phyloP scores from a whole-genome alignment of 1,140 invertebrate species.

The Ceratina japonica region DNA sequence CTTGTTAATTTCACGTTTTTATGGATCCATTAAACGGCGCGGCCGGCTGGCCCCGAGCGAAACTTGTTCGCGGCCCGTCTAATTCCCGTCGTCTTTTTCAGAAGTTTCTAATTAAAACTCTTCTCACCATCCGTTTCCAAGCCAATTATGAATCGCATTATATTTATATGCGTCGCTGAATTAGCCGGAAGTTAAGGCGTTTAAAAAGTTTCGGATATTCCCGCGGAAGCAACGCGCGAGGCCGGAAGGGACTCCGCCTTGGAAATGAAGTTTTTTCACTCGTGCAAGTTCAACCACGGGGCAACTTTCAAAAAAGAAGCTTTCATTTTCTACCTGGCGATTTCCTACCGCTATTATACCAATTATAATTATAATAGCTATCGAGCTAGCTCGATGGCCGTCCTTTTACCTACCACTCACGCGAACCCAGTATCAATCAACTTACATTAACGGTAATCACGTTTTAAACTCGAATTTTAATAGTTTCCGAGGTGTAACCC shows the following conservation, averaged over 20 bases:
- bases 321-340: neutral
- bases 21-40: neutral
- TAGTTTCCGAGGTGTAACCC: neutral
- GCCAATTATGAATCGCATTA: constrained; percentile 1
- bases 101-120: neutral
- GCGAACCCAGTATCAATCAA: constrained; percentile 65
- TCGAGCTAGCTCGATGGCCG: constrained; percentile 22
- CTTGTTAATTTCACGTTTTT: neutral
- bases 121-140: neutral
- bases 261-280: neutral
- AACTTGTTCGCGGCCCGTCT: neutral
- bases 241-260: neutral
- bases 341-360: constrained; percentile 2
- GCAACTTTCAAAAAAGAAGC: neutral
- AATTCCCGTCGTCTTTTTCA: neutral
- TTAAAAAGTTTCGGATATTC: neutral
- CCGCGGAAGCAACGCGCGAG: neutral
- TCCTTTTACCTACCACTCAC: constrained; percentile 54
- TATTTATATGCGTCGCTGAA: neutral
- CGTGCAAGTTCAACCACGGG: too few species aligned
- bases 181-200: neutral
- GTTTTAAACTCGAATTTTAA: constrained; percentile 63
- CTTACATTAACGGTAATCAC: constrained; percentile 28
- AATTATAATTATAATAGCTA: constrained; percentile 42
- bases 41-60: neutral